phyloP scores from a whole-genome alignment of 2,113 vertebrate genomes.

The Caranx melampygus region DNA sequence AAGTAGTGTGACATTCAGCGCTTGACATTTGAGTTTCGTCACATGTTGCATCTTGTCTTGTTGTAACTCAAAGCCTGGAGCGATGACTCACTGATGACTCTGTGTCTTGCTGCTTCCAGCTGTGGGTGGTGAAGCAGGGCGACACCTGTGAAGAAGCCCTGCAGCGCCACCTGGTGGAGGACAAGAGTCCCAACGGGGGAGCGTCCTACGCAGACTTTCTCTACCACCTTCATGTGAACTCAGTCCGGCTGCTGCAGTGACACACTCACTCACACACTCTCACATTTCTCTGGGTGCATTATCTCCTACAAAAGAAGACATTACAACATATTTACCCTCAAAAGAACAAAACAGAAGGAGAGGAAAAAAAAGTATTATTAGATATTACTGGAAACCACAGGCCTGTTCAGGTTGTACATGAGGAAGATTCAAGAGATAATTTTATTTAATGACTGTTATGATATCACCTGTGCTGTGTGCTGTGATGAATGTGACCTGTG shows the following conservation, averaged over 20 bases:
- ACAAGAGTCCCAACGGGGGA: conserved; percentile 85
- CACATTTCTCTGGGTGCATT: not conserved
- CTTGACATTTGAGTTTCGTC: no score
- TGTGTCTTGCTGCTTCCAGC: conserved; percentile 59
- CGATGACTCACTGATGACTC: not conserved
- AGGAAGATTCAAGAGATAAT: conserved; percentile 10
- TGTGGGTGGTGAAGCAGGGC: conserved; percentile 82
- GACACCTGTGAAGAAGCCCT: conserved; percentile 82
- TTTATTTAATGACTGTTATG: conserved; percentile 34
- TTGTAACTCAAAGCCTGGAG: no score
- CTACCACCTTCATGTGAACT: conserved; percentile 84
- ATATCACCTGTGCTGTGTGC: conserved; percentile 11
- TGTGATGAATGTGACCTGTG: conserved; percentile 13
- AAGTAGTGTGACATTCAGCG: no score
- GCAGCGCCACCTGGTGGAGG: conserved; percentile 84
- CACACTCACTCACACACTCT: not conserved
- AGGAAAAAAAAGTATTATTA: not conserved
- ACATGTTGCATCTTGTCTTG: no score
- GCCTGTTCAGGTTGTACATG: conserved; percentile 29
- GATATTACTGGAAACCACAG: not conserved
- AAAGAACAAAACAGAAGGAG: not conserved
- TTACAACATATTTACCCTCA: not conserved
- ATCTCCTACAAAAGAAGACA: not conserved
- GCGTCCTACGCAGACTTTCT: conserved; percentile 86
- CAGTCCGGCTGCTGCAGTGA: conserved; percentile 79